Evolutionary conservation across 2,888 invertebrate species (phyloP).

Genomic region (Athalia cordata): DNA sequence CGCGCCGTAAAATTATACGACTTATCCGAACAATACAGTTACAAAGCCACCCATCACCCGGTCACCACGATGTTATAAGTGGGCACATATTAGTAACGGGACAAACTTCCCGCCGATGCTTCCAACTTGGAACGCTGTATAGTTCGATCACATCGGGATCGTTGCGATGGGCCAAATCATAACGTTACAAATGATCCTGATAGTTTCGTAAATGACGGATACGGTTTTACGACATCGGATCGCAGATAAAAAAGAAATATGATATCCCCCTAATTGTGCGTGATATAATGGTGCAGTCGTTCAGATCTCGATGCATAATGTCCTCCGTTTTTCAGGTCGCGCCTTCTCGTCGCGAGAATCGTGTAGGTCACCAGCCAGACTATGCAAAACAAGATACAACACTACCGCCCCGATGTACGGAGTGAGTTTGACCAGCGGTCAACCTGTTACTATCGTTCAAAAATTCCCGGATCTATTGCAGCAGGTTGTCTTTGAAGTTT

Average conservation of each 20-base stretch:
- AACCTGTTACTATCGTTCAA: conserved; percentile 94
- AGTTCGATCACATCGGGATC: conserved; percentile 7
- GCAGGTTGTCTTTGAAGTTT: conserved; percentile 94
- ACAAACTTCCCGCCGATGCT: conserved; percentile 62
- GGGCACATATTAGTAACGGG: conserved; percentile 65
- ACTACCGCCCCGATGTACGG: conserved; percentile 97
- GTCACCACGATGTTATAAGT: conserved; percentile 31
- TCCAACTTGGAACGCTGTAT: conserved; percentile 3
- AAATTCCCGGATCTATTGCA: conserved; percentile 94
- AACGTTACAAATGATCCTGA: neutral
- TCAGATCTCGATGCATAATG: too few relatives aligned
- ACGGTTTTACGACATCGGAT: neutral
- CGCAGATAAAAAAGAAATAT: neutral
- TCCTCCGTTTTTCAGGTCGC: conserved; percentile 63
- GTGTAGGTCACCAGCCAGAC: conserved; percentile 82
- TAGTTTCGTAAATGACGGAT: conserved; percentile 28
- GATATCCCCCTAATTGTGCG: neutral
- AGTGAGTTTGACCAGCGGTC: conserved; percentile 93
- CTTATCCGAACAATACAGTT: conserved; percentile 71
- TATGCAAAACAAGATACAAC: conserved; percentile 93
- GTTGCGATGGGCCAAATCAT: conserved; percentile 5
- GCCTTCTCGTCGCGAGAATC: conserved; percentile 74
- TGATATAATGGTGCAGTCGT: too few relatives aligned
- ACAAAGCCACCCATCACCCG: conserved; percentile 33
- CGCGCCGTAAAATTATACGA: conserved; percentile 48